These are phyloP conservation scores for Tipula confusa DNA, from an alignment of 2,888 invertebrate genomes.

Conservation along the genomic window DNA sequence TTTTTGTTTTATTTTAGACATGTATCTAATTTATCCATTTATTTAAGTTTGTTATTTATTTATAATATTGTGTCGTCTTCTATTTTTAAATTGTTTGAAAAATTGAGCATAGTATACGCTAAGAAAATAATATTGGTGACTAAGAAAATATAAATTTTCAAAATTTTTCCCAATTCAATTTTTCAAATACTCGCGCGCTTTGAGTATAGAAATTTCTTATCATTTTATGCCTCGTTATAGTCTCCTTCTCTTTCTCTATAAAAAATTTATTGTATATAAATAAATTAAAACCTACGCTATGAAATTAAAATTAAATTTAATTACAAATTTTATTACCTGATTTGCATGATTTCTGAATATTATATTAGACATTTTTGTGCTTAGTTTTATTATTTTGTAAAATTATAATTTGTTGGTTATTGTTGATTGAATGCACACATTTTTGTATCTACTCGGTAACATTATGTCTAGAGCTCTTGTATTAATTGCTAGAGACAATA, in stretches of 20 bases:
- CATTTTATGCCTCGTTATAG: too few relatives aligned
- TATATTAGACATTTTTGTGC: not conserved
- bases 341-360: not conserved
- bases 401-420: not conserved
- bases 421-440: not conserved
- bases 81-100: not conserved
- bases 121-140: not conserved
- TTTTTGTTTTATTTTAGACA: not conserved
- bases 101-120: not conserved
- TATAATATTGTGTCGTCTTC: not conserved
- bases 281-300: not conserved
- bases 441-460: not conserved
- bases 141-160: not conserved
- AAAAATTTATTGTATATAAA: not conserved
- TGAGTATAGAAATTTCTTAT: not conserved
- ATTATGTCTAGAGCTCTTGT: too few relatives aligned
- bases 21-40: not conserved
- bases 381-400: not conserved
- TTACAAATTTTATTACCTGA: not conserved
- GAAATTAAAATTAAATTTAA: not conserved
- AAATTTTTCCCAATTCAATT: not conserved
- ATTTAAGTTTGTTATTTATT: not conserved
- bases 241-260: not conserved
- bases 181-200: not conserved
- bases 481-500: not conserved